phyloP scores from a whole-genome alignment of 2,113 vertebrate species.

The Prietella phreatophila region DNA sequence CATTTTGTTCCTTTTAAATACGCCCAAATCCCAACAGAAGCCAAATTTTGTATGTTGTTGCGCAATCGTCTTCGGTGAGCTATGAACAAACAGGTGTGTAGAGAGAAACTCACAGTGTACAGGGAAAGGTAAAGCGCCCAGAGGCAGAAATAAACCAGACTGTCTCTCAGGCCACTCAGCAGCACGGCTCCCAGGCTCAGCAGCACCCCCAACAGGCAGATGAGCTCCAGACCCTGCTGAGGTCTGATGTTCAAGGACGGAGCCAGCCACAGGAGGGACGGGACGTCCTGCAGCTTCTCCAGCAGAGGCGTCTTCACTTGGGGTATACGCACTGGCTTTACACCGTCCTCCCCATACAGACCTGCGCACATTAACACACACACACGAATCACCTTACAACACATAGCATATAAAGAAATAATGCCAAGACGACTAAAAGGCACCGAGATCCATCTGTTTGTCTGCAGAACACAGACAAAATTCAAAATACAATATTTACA shows the following conservation, averaged over 20 bases:
- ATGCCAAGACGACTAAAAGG: neutral
- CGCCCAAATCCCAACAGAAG: neutral
- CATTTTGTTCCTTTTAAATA: neutral
- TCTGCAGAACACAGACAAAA: neutral
- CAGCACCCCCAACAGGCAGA: conserved; percentile 72
- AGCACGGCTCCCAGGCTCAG: conserved; percentile 69
- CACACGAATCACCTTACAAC: neutral
- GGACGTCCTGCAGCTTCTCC: conserved; percentile 71
- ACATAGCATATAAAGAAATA: neutral
- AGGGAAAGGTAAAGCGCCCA: conserved; percentile 72
- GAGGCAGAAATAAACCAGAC: conserved; percentile 72
- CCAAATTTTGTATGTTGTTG: neutral
- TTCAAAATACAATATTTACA: neutral
- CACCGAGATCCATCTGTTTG: neutral
- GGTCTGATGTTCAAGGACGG: conserved; percentile 73
- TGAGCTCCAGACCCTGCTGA: conserved; percentile 77
- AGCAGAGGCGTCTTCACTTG: conserved; percentile 63
- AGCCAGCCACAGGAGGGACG: conserved; percentile 76
- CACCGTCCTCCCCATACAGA: conserved; percentile 76
- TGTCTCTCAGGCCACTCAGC: conserved; percentile 62
- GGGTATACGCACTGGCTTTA: conserved; percentile 73
- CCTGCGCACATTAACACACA: conserved; percentile 61
- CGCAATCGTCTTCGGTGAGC: neutral
- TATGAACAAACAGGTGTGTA: neutral
- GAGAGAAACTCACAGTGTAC: conserved; percentile 65